Percentiles rank a stretch among this genome's conserved stretches.
phyloP scores from a whole-genome alignment of 2,797 vertebrate species.

The Discoglossus pictus region DNA sequence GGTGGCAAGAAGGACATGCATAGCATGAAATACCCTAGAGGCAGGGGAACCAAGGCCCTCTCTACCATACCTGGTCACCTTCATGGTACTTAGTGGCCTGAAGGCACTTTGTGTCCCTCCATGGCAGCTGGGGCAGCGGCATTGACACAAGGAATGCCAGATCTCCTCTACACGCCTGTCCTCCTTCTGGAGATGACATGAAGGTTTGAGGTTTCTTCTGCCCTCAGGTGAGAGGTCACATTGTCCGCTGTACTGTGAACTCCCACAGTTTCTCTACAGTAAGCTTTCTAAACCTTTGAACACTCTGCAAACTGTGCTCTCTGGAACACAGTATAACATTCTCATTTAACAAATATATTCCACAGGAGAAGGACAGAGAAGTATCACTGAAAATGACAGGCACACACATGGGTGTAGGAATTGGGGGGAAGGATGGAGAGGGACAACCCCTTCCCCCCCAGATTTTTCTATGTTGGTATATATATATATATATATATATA shows the following conservation, averaged over 20 bases:
- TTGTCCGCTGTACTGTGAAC: neutral
- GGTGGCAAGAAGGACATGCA: slow-evolving; percentile 27
- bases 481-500: no score
- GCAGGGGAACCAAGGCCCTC: slow-evolving; percentile 21
- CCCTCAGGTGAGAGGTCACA: slow-evolving; percentile 40
- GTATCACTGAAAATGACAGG: no score
- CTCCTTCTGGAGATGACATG: slow-evolving; percentile 17
- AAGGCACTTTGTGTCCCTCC: slow-evolving; percentile 23
- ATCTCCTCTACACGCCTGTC: slow-evolving; percentile 21
- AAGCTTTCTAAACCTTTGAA: slow-evolving; percentile 11
- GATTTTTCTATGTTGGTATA: no score
- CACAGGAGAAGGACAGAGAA: no score
- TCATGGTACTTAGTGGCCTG: slow-evolving; percentile 27
- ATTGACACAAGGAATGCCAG: slow-evolving; percentile 37
- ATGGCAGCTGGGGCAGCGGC: slow-evolving; percentile 35
- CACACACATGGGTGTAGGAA: no score
- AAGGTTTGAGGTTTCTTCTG: slow-evolving; percentile 20
- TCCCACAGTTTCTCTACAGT: neutral
- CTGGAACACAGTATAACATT: no score
- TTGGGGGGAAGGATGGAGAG: no score
- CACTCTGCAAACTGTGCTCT: neutral
- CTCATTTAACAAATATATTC: no score
- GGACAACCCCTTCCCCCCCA: no score
- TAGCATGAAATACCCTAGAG: slow-evolving; percentile 31
- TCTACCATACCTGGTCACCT: slow-evolving; percentile 34